phyloP scores from a whole-genome alignment of 53 echinoderm and acorn worm species.

The Stichopus horrens region DNA sequence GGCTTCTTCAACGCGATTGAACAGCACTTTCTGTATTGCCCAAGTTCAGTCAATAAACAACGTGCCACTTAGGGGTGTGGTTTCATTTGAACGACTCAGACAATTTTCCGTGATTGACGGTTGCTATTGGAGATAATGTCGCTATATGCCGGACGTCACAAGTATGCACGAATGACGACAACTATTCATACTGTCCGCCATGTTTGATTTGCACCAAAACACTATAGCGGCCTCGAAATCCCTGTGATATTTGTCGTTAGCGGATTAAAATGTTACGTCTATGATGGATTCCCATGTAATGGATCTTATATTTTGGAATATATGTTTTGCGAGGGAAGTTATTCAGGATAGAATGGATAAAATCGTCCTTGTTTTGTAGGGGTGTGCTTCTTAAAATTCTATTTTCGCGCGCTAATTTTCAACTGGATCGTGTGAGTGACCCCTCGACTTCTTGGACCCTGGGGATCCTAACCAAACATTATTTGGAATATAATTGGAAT shows the following conservation, averaged over 20 bases:
- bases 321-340: slow-evolving; percentile 4
- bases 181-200: slow-evolving; percentile 42
- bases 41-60: neutral
- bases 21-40: too few relatives aligned
- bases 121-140: neutral
- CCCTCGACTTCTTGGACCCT: slow-evolving; percentile 62
- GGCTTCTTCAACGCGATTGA: neutral
- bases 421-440: slow-evolving; percentile 86
- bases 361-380: neutral
- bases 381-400: slow-evolving; percentile 49
- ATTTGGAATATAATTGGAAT: slow-evolving; percentile 48
- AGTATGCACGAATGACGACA: slow-evolving; percentile 45
- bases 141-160: slow-evolving; percentile 27
- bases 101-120: slow-evolving; percentile 38
- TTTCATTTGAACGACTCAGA: neutral
- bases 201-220: slow-evolving; percentile 39
- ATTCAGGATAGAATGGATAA: neutral
- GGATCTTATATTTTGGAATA: slow-evolving; percentile 44
- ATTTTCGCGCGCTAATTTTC: slow-evolving; percentile 93
- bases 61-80: neutral
- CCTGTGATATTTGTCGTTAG: slow-evolving; percentile 19
- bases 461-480: slow-evolving; percentile 47
- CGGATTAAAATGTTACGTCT: neutral
- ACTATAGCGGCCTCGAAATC: slow-evolving; percentile 44
- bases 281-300: neutral